Conservation (phyloP, 2,797 vertebrate genomes). For the Myoxocephalus aenaeus region DNA sequence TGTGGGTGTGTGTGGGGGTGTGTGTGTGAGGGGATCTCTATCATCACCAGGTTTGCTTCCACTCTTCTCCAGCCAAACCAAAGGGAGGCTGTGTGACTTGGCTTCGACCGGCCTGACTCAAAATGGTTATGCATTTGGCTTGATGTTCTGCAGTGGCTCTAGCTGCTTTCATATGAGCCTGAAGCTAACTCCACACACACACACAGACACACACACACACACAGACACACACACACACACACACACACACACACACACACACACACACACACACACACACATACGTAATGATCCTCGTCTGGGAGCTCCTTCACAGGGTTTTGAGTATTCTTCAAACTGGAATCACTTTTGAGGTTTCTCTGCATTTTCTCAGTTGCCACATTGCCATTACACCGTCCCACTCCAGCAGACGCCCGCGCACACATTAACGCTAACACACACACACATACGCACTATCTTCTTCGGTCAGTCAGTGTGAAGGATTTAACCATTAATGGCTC, state of each 20-base stretch:
- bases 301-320: neutral
- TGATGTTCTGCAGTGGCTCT: constrained; percentile 29
- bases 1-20: constrained; percentile 35
- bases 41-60: constrained; percentile 59
- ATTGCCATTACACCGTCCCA: constrained; percentile 4
- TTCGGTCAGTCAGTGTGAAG: constrained; percentile 41
- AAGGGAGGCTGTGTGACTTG: constrained; percentile 75
- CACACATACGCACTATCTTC: constrained; percentile 3
- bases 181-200: constrained; percentile 12
- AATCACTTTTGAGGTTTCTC: constrained; percentile 27
- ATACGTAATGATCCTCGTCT: neutral
- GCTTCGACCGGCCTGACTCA: constrained; percentile 51
- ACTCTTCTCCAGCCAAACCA: constrained; percentile 76
- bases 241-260: constrained; percentile 16
- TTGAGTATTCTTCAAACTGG: constrained; percentile 10
- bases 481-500: constrained; percentile 65
- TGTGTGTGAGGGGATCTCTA: constrained; percentile 58
- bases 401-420: neutral
- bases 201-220: no score
- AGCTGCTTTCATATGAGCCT: constrained; percentile 32
- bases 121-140: constrained; percentile 52
- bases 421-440: constrained; percentile 10
- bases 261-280: constrained; percentile 17
- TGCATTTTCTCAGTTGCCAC: constrained; percentile 8
- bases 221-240: constrained; percentile 6